Percentiles rank a stretch among this genome's conserved stretches.
phyloP scores from a whole-genome alignment of 2,888 invertebrate genomes.

The Eupeodes latifasciatus region DNA sequence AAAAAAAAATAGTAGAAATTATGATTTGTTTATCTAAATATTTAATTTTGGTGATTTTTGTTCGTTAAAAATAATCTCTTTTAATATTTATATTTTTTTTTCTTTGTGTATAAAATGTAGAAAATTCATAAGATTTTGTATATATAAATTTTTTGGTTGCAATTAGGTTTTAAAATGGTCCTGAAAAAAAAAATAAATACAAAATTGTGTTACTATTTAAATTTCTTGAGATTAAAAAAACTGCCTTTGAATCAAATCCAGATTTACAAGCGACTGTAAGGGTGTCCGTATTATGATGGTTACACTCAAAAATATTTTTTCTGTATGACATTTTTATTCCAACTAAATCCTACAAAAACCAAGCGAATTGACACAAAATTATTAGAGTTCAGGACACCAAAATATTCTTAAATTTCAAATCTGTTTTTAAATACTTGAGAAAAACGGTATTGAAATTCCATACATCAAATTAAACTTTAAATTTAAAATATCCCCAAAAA shows the following conservation, averaged over 20 bases:
- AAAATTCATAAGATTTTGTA: conserved; percentile 66
- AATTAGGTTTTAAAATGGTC: conserved; percentile 41
- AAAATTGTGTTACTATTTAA: background rate
- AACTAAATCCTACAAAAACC: no score
- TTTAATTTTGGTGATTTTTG: conserved; percentile 4
- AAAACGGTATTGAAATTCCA: no score
- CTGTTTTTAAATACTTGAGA: no score
- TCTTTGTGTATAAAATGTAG: conserved; percentile 46
- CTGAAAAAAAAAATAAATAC: conserved; percentile 48
- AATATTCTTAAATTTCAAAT: no score
- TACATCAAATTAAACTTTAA: no score
- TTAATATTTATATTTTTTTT: background rate
- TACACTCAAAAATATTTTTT: no score
- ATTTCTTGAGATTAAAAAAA: background rate
- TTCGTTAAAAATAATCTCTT: conserved; percentile 18
- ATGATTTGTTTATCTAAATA: background rate
- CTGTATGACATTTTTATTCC: no score
- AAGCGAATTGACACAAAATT: no score
- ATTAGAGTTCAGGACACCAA: no score
- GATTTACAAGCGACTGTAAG: background rate
- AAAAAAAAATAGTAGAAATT: conserved; percentile 25
- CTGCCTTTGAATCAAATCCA: conserved; percentile 62
- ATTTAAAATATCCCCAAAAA: no score
- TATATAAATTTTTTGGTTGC: conserved; percentile 36
- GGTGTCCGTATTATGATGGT: no score